Percentiles rank a stretch among this genome's conserved stretches.
Evolutionary conservation across 2,797 vertebrate species (phyloP).

Genomic region (Scomberomorus guttatus): DNA sequence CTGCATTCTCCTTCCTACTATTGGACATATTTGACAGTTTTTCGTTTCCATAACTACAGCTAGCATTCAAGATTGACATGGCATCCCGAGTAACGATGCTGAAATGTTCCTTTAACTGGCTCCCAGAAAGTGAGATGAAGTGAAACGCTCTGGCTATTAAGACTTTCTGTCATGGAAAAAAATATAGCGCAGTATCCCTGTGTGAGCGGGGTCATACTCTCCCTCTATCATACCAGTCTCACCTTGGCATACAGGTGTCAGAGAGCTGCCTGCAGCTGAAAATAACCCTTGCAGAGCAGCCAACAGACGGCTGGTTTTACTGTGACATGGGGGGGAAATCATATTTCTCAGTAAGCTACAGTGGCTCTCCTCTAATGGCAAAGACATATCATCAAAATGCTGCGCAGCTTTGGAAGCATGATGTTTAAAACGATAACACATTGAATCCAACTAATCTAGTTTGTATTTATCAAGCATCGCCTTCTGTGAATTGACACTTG

Average conservation of each 20-base stretch:
- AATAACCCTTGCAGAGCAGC: slow-evolving; percentile 69
- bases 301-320: slow-evolving; percentile 43
- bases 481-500: slow-evolving; percentile 7
- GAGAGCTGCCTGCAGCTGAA: slow-evolving; percentile 64
- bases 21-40: slow-evolving; percentile 19
- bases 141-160: slow-evolving; percentile 33
- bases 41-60: neutral
- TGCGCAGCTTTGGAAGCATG: slow-evolving; percentile 5
- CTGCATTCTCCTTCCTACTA: neutral
- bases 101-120: slow-evolving; percentile 42
- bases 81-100: slow-evolving; percentile 31
- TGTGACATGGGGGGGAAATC: slow-evolving; percentile 44
- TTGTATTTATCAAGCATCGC: slow-evolving; percentile 23
- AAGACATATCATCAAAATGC: slow-evolving; percentile 20
- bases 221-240: slow-evolving; percentile 54
- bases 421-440: neutral
- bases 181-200: slow-evolving; percentile 23
- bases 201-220: slow-evolving; percentile 59
- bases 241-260: slow-evolving; percentile 75
- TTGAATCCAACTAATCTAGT: slow-evolving; percentile 17
- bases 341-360: slow-evolving; percentile 34
- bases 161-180: slow-evolving; percentile 35
- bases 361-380: slow-evolving; percentile 13
- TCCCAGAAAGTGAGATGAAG: slow-evolving; percentile 40
- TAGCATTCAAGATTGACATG: slow-evolving; percentile 53